A percentile compares a stretch with the other conserved stretches of the same genome.
Evolutionary conservation across 2,113 vertebrate genomes (phyloP).

Genomic region (Oostethus manadensis): DNA sequence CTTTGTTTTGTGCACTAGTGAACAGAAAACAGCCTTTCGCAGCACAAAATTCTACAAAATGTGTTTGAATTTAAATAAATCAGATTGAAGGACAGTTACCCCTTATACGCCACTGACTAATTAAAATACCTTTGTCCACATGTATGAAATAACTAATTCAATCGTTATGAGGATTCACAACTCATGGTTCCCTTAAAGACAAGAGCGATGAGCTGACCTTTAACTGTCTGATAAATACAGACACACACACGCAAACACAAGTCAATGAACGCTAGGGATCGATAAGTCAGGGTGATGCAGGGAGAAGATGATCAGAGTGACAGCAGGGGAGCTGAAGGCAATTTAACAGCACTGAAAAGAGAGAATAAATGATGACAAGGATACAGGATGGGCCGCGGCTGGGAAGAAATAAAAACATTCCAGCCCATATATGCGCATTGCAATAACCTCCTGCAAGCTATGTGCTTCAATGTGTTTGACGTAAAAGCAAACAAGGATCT

Average conservation of each 20-base stretch:
- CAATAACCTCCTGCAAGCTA: constrained; percentile 21
- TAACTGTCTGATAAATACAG: constrained; percentile 34
- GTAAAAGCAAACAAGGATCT: constrained; percentile 23
- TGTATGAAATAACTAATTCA: background rate
- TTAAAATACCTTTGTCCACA: constrained; percentile 1
- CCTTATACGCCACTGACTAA: too few species aligned
- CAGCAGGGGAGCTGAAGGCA: constrained; percentile 43
- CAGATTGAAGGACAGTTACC: background rate
- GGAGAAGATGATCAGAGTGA: constrained; percentile 38
- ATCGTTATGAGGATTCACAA: background rate
- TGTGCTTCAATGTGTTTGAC: constrained; percentile 21
- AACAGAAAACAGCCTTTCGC: too few species aligned
- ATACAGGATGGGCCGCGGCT: background rate
- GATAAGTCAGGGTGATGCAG: constrained; percentile 44
- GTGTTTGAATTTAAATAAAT: background rate
- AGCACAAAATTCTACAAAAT: too few species aligned
- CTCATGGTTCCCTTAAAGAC: background rate
- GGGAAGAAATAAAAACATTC: constrained; percentile 10
- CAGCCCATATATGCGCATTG: constrained; percentile 10
- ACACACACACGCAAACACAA: constrained; percentile 17
- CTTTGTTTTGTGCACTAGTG: too few species aligned
- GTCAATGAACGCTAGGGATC: constrained; percentile 45
- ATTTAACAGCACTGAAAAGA: constrained; percentile 27
- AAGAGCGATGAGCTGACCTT: constrained; percentile 44
- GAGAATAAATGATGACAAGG: constrained; percentile 3